phyloP scores from a whole-genome alignment of 2,888 invertebrate genomes.

The Scaptodrosophila latifasciaeformis region DNA sequence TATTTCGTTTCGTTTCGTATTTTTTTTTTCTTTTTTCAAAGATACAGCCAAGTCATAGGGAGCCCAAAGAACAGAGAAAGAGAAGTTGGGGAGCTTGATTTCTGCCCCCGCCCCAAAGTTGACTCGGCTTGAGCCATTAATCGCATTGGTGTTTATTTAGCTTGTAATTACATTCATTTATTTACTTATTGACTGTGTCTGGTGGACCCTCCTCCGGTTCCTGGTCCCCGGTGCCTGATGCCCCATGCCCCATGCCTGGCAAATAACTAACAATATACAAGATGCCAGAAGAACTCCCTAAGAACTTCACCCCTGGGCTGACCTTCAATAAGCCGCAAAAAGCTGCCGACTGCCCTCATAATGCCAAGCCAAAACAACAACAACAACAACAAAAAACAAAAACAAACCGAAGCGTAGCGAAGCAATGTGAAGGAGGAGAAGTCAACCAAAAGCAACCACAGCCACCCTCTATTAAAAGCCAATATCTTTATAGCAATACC shows the following conservation, averaged over 20 bases:
- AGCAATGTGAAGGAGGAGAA: neutral
- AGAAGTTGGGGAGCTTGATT: no score
- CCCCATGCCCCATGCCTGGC: slow-evolving; percentile 20
- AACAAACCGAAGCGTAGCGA: no score
- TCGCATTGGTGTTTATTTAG: slow-evolving; percentile 71
- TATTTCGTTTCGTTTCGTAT: no score
- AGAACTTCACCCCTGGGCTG: slow-evolving; percentile 16
- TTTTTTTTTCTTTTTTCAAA: no score
- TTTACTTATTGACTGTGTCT: slow-evolving; percentile 72
- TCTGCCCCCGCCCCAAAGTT: slow-evolving; percentile 1
- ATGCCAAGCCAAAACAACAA: neutral
- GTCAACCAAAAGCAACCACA: slow-evolving; percentile 12
- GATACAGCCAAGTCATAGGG: no score
- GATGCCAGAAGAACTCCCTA: slow-evolving; percentile 3
- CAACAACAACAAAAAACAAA: no score
- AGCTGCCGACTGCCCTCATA: neutral
- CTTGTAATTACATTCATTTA: slow-evolving; percentile 73
- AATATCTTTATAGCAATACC: slow-evolving; percentile 48
- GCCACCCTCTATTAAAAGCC: slow-evolving; percentile 66
- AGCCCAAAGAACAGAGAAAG: neutral
- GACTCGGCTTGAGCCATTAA: slow-evolving; percentile 55
- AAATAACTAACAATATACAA: slow-evolving; percentile 60
- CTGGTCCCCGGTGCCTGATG: no score
- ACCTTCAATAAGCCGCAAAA: slow-evolving; percentile 53
- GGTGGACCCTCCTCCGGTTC: no score